Evolutionary conservation across 1,140 invertebrate species (phyloP), one percentile per base, ranked within the genome.

Genomic region (Centruroides sculpturatus): DNA sequence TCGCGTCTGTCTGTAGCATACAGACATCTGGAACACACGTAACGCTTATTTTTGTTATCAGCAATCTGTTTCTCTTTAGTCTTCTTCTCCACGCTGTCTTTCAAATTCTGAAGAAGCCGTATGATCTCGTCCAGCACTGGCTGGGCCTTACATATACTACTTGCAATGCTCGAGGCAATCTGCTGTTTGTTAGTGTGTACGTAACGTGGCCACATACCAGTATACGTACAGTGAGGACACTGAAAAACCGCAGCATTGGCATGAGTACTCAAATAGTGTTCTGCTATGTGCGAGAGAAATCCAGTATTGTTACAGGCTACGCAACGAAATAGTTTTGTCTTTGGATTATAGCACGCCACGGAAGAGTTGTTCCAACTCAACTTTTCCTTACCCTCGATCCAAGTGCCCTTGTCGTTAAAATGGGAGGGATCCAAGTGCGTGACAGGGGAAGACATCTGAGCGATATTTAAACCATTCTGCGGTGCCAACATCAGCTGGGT

Each of bases 1-100:
- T 97, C 93, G 55, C 92, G 79, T 6, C 93, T 80, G 71, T 96
- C 89, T 2, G 89, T 92, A 0, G 87, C 85, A 71, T 93, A 93
- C 3, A 88, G 85, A 71, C 90, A 93, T 69, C 83, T 84, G 5
- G 79, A 81, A 74, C 90, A 93, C 47, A 81, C 84, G 71, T 92
- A 92, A 11, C 87, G 80, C 46, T 63, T 63, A 12, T 63, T 58
- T 7, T 53, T 49, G 5, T 59, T n/a, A 53, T 63, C 62, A 5
- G 57, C 57, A 50, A 59, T 55, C 0, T 57, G 54, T 51, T 47
- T 62, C 46, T 61, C 59, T 47, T 55, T 59, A 13, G 56, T 59
- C 48, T 50, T 57, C 12, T 52, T 59, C n/a, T 63, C 63, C 3
- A 84, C 77, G 72, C 80, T 80, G 36, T 73, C 78, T 70, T 85